Conservation (phyloP, 2,113 vertebrate species). For the Toxotes chatareus region DNA sequence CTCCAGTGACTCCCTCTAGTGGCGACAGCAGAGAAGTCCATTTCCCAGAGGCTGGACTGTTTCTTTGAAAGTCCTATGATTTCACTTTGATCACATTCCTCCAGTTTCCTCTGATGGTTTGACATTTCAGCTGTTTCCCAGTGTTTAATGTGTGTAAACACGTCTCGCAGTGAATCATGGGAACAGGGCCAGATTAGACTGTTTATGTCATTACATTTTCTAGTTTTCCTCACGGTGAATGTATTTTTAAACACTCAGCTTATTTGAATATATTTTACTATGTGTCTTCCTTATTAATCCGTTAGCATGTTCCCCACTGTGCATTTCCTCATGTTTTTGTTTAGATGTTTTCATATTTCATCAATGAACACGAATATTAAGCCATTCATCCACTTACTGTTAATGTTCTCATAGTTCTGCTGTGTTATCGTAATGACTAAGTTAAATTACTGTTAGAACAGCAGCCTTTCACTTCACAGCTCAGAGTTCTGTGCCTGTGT, state of each 20-base stretch:
- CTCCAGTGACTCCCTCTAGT: too few species aligned
- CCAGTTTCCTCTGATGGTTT: not conserved
- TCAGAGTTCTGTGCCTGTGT: too few species aligned
- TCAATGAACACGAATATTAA: not conserved
- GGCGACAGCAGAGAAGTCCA: not conserved
- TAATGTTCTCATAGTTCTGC: too few species aligned
- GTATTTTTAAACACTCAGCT: constrained; percentile 23
- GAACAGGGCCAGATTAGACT: constrained; percentile 56
- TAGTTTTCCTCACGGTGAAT: constrained; percentile 38
- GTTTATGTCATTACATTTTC: constrained; percentile 26
- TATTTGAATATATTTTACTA: not conserved
- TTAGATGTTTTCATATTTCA: not conserved
- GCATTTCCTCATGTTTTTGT: not conserved
- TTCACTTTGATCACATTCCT: not conserved
- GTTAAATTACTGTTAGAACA: too few species aligned
- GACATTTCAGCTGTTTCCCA: not conserved
- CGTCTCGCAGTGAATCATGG: constrained; percentile 28
- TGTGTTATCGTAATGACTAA: too few species aligned
- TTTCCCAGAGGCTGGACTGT: not conserved
- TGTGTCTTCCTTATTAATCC: not conserved
- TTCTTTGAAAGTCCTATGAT: not conserved
- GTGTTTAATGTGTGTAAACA: constrained; percentile 36
- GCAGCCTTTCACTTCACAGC: too few species aligned
- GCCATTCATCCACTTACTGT: too few species aligned
- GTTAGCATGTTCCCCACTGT: not conserved